Evolutionary conservation across 1,140 invertebrate genomes (phyloP), one percentile per base, ranked within the genome.

Genomic region (Drosophila funebris): DNA sequence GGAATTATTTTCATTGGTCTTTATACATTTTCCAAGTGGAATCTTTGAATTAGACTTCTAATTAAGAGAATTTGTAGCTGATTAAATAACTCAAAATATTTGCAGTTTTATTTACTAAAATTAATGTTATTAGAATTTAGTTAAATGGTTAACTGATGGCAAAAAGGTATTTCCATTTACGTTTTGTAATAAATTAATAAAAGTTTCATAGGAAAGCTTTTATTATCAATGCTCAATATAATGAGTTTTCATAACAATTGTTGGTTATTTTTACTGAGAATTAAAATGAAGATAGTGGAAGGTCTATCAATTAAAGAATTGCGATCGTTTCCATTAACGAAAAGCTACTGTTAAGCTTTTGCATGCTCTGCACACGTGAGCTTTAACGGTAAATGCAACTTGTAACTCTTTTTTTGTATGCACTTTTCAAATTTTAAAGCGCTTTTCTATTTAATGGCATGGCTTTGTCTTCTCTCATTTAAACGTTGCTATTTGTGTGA

Each of bases 321-420:
- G 5, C 18, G 44, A 52, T 52, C 9, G 2, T 3, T 27, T 43
- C 2, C n/a, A 46, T n/a, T 20, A 24, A 11, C 24, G 8, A 5
- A 43, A 16, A 29, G 8, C 6, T 18, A 54, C 18, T 22, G 22
- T n/a, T 44, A 14, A 36, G 24, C 44, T 13, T 27, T 46, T 33
- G 52, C 27, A 57, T 22, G 39, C 52, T 9, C 24, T 22, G 41
- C 62, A 18, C 63, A 67, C 54, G 43, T 56, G 41, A 46, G 41
- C 11, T 24, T 57, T 46, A 22, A n/a, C 29, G 39, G 64, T 18
- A 60, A 52, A 67, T 67, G 63, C 63, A 67, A 37, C 46, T 46
- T 39, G 54, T 41, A 58, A 24, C 27, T 46, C n/a, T 56, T 44
- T 36, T 44, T 6, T 36, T 22, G n/a, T n/a, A n/a, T n/a, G n/a